phyloP scores from a whole-genome alignment of 2,797 vertebrate genomes.

The Pipistrellus nathusii region DNA sequence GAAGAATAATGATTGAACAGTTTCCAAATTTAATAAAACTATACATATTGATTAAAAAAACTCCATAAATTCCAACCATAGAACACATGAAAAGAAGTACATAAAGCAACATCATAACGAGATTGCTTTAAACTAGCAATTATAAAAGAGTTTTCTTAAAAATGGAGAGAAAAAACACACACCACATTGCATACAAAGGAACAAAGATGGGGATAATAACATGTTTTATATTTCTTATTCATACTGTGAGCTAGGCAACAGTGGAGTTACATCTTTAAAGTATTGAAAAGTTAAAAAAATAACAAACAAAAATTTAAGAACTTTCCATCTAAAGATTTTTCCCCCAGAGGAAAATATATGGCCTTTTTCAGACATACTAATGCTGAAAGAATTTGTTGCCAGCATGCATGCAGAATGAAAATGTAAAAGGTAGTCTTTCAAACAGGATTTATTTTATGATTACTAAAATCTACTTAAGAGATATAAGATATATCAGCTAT shows the following conservation, averaged over 20 bases:
- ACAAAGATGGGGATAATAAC: not conserved
- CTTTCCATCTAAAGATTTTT: not conserved
- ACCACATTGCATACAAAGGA: not conserved
- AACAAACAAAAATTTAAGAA: not conserved
- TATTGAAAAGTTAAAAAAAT: not conserved
- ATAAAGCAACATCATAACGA: not conserved
- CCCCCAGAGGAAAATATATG: not conserved
- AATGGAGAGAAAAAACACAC: not conserved
- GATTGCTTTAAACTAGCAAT: not conserved
- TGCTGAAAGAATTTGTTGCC: not conserved
- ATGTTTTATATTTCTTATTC: not conserved
- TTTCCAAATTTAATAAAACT: not conserved
- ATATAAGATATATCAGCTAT: not conserved
- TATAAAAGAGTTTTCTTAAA: not conserved
- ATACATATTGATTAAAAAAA: not conserved
- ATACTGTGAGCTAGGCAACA: not conserved
- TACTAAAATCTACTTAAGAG: not conserved
- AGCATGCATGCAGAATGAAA: not conserved
- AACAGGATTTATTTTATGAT: not conserved
- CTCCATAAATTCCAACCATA: not conserved
- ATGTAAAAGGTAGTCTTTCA: not conserved
- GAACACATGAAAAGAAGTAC: not conserved
- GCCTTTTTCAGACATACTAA: not conserved
- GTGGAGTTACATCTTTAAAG: not conserved
- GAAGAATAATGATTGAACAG: not conserved